Evolutionary conservation across 2,888 invertebrate genomes (phyloP).

Genomic region (Trichogramma evanescens): DNA sequence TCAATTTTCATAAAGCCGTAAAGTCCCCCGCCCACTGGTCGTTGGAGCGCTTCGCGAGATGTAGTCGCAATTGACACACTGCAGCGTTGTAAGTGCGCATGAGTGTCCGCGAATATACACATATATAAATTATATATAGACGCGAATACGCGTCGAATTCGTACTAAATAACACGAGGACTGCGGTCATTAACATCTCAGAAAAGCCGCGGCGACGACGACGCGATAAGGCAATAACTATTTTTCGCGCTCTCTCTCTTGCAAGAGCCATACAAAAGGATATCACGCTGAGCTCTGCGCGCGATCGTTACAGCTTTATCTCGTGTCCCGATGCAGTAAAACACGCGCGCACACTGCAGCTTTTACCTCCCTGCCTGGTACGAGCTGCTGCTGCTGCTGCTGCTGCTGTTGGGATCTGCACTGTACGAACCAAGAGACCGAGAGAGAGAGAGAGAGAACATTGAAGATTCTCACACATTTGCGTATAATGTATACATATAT

Average conservation of each 20-base stretch:
- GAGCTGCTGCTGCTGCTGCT: background rate
- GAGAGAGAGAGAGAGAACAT: background rate
- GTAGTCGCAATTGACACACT: no score
- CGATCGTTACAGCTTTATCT: constrained; percentile 15
- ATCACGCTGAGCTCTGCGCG: constrained; percentile 6
- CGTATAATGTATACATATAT: no score
- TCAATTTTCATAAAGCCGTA: no score
- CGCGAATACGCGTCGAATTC: no score
- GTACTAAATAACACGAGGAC: no score
- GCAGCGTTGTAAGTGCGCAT: no score
- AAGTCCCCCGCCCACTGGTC: no score
- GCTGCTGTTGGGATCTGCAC: background rate
- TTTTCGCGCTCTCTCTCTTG: background rate
- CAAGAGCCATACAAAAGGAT: background rate
- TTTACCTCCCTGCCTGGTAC: background rate
- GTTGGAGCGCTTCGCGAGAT: no score
- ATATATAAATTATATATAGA: no score
- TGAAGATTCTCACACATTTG: no score
- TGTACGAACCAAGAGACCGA: background rate
- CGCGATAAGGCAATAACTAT: constrained; percentile 15
- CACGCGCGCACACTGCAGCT: background rate
- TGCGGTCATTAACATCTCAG: no score
- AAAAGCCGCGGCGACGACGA: background rate
- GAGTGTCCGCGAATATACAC: no score
- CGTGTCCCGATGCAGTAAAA: constrained; percentile 4